Base-by-base conservation (phyloP, 2,888 invertebrate genomes). In the Temnothorax ravouxi region DNA sequence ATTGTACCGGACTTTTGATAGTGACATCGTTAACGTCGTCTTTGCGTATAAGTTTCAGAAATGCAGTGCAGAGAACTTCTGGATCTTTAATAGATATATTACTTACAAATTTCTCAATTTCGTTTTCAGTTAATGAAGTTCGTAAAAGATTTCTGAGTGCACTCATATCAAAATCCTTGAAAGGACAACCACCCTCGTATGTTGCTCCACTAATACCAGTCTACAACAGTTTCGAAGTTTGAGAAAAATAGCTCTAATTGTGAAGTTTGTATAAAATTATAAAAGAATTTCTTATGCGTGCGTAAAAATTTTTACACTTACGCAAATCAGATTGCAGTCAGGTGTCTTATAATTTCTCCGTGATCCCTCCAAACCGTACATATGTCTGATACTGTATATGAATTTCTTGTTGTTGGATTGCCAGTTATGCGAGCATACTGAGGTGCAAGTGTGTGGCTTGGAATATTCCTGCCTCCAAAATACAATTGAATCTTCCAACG, bases 331-430 rank as follows among this genome's bases (percentile, higher is more conserved):
- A 25, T 94, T 90, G 91, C 97, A 97, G 86, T 95, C 96, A 61
- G 96, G 96, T 21, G 96, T 96, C 62, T 94, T 93, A 90, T 97
- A 97, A 90, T 95, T 96, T 90, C 95, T 96, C 88, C 96, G 95
- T n/a, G 95, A 95, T 5, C 97, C 97, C 94, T 97, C 97, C 71
- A 97, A 94, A 0, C 97, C 97, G 95, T 97, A 97, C 94, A 97
- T 95, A 91, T 97, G 97, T 84, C 97, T 95, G 74, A 97, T 97
- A 83, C 97, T 96, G 94, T 97, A 97, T 5, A 96, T 92, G 93
- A 96, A 97, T 90, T 96, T 96, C 41, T 95, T 96, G 87, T 96
- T 96, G 94, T 96, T 96, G 67, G 95, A 95, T 74, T 96, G 95
- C 97, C 97, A 97, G 88, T 95, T 95, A 89, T 97, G 97, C 29